A percentile compares a stretch with the other conserved stretches of the same genome.
These are phyloP conservation scores for Teleopsis dalmanni DNA, from an alignment of 1,140 invertebrate genomes.

Conservation along the genomic window DNA sequence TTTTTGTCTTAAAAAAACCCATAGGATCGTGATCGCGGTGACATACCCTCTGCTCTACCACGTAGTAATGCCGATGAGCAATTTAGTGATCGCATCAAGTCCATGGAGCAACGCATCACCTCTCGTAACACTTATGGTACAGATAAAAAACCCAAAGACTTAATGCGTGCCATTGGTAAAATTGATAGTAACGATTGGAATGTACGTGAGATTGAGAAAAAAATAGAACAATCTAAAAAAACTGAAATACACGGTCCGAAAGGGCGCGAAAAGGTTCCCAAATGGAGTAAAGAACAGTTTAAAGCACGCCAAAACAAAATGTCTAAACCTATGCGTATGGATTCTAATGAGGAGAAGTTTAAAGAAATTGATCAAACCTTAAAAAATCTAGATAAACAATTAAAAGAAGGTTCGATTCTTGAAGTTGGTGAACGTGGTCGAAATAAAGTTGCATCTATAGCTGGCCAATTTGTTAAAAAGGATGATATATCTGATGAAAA, in stretches of 20 bases:
- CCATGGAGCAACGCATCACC: constrained; percentile 57
- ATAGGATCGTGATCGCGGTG: constrained; percentile 59
- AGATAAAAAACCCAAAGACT: constrained; percentile 77
- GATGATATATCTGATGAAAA: constrained; percentile 51
- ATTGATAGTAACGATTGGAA: constrained; percentile 90
- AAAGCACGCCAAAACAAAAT: constrained; percentile 71
- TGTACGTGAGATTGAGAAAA: constrained; percentile 82
- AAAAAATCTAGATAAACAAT: constrained; percentile 69
- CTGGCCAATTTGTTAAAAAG: constrained; percentile 67
- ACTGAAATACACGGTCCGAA: constrained; percentile 54
- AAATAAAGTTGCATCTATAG: constrained; percentile 83
- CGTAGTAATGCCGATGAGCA: constrained; percentile 55
- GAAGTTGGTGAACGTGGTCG: constrained; percentile 59
- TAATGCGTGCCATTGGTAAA: constrained; percentile 80
- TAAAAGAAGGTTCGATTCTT: constrained; percentile 68
- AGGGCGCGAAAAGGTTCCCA: constrained; percentile 71
- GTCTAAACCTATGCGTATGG: constrained; percentile 54
- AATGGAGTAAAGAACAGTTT: constrained; percentile 84
- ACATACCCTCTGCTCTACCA: constrained; percentile 50
- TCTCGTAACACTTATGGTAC: constrained; percentile 44
- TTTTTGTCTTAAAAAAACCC: not conserved
- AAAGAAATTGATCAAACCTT: constrained; percentile 72
- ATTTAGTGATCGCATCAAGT: constrained; percentile 62
- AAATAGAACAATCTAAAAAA: constrained; percentile 74
- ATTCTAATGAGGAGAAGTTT: constrained; percentile 53